Base-by-base conservation (phyloP, 2,113 vertebrate genomes). In the Microtus montanus region DNA sequence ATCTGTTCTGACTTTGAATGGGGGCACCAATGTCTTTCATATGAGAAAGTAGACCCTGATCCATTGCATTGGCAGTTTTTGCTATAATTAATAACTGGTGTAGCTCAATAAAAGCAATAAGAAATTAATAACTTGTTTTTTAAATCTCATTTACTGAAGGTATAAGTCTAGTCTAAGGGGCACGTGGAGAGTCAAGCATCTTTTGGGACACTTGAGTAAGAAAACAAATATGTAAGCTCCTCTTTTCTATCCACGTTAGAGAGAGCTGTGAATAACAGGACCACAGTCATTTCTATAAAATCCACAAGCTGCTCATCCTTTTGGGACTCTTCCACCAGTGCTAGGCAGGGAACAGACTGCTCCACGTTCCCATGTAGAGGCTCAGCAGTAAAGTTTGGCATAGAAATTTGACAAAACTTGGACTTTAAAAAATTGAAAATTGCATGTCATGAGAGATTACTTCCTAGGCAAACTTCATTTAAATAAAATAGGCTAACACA, bases 141-240 rank as follows among this genome's bases (percentile, higher is more conserved):
- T 52, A 52, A 77, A 68, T 58, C n/a, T 90, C 54, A 63, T 92
- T 91, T n/a, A 92, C 44, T 96, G 61, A 83, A 64, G 71, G 61
- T 87, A 52, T 85, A 91, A 83, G 68, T 63, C 89, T 1, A 54
- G 26, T 38, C 2, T 22, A 44, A 87, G n/a, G 38, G 22, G 9
- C 7, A 33, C n/a, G 12, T 80, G 19, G 41, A 70, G 38, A 92
- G 35, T 1, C 77, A n/a, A 89, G 7, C 0, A 1, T 20, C 30
- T 73, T 64, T 68, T 8, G 22, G n/a, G 68, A 83, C 70, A 12
- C 19, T 49, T 64, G 20, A 93, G 17, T 2, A 10, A 92, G 41
- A 79, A 35, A 91, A n/a, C 24, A 44, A 28, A 15, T 0, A 58
- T 13, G 9, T 2, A 44, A 73, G 20, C 58, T 20, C 35, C 58